phyloP scores from a whole-genome alignment of 2,113 vertebrate species.

The Myotis brandtii region DNA sequence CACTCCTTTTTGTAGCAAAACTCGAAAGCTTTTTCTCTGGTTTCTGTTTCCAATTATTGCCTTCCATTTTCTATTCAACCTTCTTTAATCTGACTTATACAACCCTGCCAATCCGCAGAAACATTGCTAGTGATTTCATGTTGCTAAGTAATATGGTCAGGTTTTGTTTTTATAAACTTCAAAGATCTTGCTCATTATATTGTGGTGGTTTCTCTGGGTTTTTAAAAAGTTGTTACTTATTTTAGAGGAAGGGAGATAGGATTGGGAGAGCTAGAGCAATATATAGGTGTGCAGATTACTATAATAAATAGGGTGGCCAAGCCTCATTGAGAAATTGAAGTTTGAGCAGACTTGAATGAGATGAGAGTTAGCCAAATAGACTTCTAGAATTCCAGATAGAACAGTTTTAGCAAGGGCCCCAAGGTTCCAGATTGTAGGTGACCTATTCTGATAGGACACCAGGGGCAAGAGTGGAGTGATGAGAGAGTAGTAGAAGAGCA shows the following conservation, averaged over 20 bases:
- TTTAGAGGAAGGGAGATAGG: too few relatives aligned
- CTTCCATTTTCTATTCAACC: not conserved
- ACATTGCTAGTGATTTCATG: not conserved
- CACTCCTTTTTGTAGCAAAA: conserved; percentile 14
- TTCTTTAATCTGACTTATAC: not conserved
- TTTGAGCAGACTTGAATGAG: not conserved
- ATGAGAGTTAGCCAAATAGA: not conserved
- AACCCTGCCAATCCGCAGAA: not conserved
- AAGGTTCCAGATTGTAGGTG: not conserved
- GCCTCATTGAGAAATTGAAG: not conserved
- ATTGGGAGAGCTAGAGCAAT: not conserved
- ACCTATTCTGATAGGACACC: not conserved
- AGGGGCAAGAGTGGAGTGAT: not conserved
- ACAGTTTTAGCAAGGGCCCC: not conserved
- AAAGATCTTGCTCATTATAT: not conserved
- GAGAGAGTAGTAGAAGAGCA: not conserved
- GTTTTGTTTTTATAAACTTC: not conserved
- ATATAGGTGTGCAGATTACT: not conserved
- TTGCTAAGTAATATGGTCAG: not conserved
- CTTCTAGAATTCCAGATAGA: not conserved
- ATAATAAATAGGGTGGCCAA: too few relatives aligned
- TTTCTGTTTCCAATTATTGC: not conserved
- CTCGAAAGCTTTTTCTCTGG: not conserved
- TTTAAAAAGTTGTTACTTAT: too few relatives aligned
- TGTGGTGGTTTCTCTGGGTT: not conserved